These are phyloP conservation scores for Agrochola macilenta DNA, from an alignment of 2,888 invertebrate species.

Conservation along the genomic window DNA sequence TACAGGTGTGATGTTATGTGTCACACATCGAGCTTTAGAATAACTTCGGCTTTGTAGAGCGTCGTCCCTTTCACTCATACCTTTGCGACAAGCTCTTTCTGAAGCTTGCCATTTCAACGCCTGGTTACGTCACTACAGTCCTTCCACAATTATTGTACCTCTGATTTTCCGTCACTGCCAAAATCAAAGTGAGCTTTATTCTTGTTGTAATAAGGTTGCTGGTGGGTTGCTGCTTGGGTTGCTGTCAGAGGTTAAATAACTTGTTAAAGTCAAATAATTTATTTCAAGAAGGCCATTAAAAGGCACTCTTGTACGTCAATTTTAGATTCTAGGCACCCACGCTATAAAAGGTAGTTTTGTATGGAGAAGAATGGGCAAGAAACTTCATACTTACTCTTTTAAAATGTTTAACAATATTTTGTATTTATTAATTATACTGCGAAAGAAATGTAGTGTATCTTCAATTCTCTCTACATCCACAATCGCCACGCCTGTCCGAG, in stretches of 20 bases:
- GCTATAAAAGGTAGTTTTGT: no score
- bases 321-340: no score
- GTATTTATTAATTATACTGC: no score
- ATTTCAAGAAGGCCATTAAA: no score
- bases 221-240: neutral
- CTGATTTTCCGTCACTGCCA: neutral
- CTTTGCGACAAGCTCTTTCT: neutral
- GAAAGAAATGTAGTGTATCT: neutral
- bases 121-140: neutral
- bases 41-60: neutral
- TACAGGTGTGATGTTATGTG: no score
- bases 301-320: no score
- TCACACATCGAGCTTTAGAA: neutral
- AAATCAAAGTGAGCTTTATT: neutral
- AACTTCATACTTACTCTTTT: no score
- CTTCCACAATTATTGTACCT: neutral
- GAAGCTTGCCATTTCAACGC: neutral
- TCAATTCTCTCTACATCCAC: conserved; percentile 31
- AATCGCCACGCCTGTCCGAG: conserved; percentile 35
- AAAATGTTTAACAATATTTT: no score
- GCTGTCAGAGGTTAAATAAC: neutral
- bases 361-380: no score
- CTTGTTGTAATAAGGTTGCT: neutral
- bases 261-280: no score
- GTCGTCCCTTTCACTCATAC: neutral